Conservation (phyloP, 2,797 vertebrate species). For the Heterohyrax brucei region DNA sequence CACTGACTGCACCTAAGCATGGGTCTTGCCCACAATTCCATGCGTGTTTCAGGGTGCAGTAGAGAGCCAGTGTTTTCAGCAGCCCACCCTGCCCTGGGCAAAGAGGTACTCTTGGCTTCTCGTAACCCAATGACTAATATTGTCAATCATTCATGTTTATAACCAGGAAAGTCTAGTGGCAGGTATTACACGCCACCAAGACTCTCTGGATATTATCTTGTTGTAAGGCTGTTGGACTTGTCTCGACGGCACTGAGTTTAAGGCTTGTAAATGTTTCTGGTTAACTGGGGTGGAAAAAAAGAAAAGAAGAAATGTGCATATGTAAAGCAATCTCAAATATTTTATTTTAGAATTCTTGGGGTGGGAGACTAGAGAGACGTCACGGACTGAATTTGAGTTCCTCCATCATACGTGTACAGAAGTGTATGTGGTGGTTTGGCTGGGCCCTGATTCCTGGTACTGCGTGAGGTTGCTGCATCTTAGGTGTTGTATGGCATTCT, state of each 20-base stretch:
- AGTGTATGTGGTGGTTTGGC: too few relatives aligned
- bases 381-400: too few relatives aligned
- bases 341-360: not conserved
- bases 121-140: not conserved
- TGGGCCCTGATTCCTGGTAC: too few relatives aligned
- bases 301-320: not conserved
- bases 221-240: not conserved
- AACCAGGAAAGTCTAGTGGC: not conserved
- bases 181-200: not conserved
- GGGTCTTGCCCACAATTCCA: not conserved
- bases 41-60: rapidly evolving
- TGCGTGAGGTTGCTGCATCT: too few relatives aligned
- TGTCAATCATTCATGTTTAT: not conserved
- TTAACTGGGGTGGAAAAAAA: not conserved
- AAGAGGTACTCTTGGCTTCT: not conserved
- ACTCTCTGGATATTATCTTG: not conserved
- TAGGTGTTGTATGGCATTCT: too few relatives aligned
- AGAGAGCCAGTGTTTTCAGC: rapidly evolving
- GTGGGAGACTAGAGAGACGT: not conserved
- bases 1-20: not conserved
- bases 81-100: too few relatives aligned
- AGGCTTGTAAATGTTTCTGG: conserved; percentile 18
- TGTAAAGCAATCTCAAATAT: not conserved
- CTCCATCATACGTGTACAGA: too few relatives aligned
- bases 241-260: too few relatives aligned